These are phyloP conservation scores for Lichenostomus cassidix DNA, from an alignment of 2,113 vertebrate genomes.

Conservation along the genomic window DNA sequence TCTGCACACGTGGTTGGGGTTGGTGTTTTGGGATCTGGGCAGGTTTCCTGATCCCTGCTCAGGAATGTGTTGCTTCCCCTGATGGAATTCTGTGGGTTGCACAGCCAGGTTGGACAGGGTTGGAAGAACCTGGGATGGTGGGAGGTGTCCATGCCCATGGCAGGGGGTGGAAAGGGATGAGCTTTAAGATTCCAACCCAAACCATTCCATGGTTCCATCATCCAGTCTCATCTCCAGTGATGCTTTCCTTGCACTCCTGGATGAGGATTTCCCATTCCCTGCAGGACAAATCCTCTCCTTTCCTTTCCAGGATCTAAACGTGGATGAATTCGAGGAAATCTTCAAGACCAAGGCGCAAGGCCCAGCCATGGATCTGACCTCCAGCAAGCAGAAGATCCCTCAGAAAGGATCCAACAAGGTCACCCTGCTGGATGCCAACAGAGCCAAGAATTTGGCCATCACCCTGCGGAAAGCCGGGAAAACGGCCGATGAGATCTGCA, in stretches of 20 bases:
- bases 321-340: conserved; percentile 96
- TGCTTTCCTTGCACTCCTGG: not conserved
- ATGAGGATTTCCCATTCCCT: not conserved
- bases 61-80: not conserved
- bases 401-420: conserved; percentile 92
- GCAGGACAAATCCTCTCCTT: not conserved
- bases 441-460: conserved; percentile 96
- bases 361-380: conserved; percentile 87
- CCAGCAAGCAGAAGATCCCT: conserved; percentile 90
- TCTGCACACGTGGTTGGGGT: accelerated
- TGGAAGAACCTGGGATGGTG: not conserved
- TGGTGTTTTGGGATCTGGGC: not conserved
- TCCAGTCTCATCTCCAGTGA: not conserved
- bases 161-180: not conserved
- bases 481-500: conserved; percentile 91
- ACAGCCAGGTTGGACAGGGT: not conserved
- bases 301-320: conserved; percentile 86
- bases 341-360: conserved; percentile 99
- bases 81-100: not conserved
- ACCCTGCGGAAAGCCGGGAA: conserved; percentile 95
- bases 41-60: not conserved
- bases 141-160: not conserved
- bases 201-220: not conserved
- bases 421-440: conserved; percentile 92
- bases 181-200: not conserved